phyloP scores from a whole-genome alignment of 2,113 vertebrate species.

The Garra rufa region DNA sequence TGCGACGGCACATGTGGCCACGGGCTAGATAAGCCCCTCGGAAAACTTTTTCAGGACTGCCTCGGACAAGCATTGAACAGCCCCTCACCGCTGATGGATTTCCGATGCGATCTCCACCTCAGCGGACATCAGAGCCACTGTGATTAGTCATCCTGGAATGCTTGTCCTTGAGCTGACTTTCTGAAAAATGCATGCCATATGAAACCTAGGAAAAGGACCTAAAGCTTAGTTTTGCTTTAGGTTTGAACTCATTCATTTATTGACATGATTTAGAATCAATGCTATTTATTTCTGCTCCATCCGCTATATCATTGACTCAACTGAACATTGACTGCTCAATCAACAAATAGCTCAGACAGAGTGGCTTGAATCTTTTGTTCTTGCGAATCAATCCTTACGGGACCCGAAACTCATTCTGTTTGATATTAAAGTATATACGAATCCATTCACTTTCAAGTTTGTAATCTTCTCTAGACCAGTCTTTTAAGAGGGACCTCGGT shows the following conservation, averaged over 20 bases:
- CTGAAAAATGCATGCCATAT: neutral
- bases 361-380: conserved; percentile 19
- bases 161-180: conserved; percentile 12
- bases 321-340: conserved; percentile 12
- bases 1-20: neutral
- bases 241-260: neutral
- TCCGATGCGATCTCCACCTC: conserved; percentile 30
- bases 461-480: conserved; percentile 45
- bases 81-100: conserved; percentile 11
- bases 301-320: neutral
- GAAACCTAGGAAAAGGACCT: neutral
- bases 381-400: conserved; percentile 20
- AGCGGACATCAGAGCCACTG: conserved; percentile 14
- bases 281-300: neutral
- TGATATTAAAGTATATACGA: conserved; percentile 44
- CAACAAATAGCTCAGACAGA: neutral
- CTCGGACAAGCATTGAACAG: conserved; percentile 20
- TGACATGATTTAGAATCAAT: neutral
- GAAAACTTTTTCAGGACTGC: neutral
- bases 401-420: conserved; percentile 29
- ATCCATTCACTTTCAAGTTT: conserved; percentile 37
- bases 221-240: neutral
- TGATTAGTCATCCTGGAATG: conserved; percentile 31
- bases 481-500: conserved; percentile 23
- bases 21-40: neutral